phyloP scores from a whole-genome alignment of 2,797 vertebrate genomes.

The Clarias fuscus region DNA sequence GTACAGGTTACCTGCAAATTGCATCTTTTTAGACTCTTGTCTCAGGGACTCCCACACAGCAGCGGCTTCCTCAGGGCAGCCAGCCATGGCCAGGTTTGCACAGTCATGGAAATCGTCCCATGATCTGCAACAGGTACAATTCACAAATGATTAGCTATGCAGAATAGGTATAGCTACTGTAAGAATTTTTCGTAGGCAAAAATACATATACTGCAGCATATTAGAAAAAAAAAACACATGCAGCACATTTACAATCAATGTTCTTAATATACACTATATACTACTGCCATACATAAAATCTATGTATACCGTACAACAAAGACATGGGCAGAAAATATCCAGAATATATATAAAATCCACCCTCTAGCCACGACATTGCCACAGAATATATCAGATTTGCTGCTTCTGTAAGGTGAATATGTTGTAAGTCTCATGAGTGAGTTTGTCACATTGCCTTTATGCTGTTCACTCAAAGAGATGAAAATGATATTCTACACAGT shows the following conservation, averaged over 20 bases:
- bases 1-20: conserved; percentile 83
- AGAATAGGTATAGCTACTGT: too few relatives aligned
- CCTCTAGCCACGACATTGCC: background rate
- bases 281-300: background rate
- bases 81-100: conserved; percentile 73
- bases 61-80: conserved; percentile 79
- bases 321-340: background rate
- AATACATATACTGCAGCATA: background rate
- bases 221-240: background rate
- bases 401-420: background rate
- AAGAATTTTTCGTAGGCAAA: background rate
- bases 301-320: background rate
- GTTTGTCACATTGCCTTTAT: background rate
- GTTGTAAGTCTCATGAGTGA: background rate
- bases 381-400: background rate
- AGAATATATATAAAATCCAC: background rate
- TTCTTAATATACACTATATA: background rate
- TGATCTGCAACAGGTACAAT: conserved; percentile 67
- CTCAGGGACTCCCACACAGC: conserved; percentile 83
- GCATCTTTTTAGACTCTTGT: conserved; percentile 81
- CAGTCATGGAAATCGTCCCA: conserved; percentile 85
- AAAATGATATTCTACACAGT: background rate
- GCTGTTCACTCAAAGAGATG: background rate
- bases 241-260: background rate
- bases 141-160: conserved; percentile 1